Base-by-base conservation (phyloP, 2,797 vertebrate species). In the Sebastes ruberrimus region DNA sequence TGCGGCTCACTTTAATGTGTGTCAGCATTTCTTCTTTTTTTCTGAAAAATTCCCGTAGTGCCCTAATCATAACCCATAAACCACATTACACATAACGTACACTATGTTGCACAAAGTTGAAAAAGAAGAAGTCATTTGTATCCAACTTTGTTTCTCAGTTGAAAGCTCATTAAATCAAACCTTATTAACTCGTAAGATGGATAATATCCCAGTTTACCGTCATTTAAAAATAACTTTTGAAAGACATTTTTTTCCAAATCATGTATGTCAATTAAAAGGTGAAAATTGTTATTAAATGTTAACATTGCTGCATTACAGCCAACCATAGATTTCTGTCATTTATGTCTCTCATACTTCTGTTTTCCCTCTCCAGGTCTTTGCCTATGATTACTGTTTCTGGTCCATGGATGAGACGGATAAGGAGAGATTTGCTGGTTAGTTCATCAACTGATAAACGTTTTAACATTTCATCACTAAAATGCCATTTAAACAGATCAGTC, bases 351-450 rank as follows among this genome's bases (percentile, higher is more conserved):
- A 75, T 32, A 7, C 42, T 74, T 22, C 16, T 33, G 7, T 67
- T 72, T 80, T 63, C 14, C 14, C 1, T 59, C 25, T 13, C 70
- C 88, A 99, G 99, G 97, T 97, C 23, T 99, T 99, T 91, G 98
- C 98, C 3, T 99, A 99, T 0, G 99, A 99, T 92, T 96, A 99
- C 93, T 99, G 99, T 93, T 99, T 99, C 92, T 99, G 98, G 99
- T 99, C 99, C 20, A 98, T 99, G 97, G 98, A 99, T 80, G 98
- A 99, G 88, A 95, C 97, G 0, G 95, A 98, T 65, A 97, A 93
- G 80, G 98, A 99, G 73, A 98, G 97, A 87, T 99, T 95, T 64
- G 98, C 98, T 94, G 98, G 99, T 99, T 91, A 86, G 91, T 88
- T 68, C 2, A 22, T 46, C 2, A 64, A 35, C 2, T 64, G 3